Evolutionary conservation across 2,113 vertebrate genomes (phyloP).

Genomic region (Oenanthe melanoleuca): DNA sequence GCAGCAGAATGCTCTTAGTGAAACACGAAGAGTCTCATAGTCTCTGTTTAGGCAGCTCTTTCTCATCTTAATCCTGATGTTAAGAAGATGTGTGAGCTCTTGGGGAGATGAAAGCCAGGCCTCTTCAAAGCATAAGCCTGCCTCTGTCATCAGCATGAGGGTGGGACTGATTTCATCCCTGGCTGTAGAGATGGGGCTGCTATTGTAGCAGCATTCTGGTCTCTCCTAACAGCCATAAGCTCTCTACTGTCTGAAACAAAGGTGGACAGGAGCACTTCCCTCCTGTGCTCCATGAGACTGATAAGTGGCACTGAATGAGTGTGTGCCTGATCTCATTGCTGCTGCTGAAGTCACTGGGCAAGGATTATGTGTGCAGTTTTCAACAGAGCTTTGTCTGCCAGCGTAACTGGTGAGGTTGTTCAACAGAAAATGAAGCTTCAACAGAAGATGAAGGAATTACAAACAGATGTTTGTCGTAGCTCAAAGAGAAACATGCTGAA

Average conservation of each 20-base stretch:
- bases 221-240: not conserved
- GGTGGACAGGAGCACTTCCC: not conserved
- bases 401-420: not conserved
- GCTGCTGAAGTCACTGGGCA: not conserved
- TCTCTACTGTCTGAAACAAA: not conserved
- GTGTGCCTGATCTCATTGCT: not conserved
- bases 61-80: not conserved
- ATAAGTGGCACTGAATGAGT: not conserved
- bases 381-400: not conserved
- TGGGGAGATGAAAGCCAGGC: conserved; percentile 6
- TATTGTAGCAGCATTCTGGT: not conserved
- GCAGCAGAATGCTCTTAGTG: not conserved
- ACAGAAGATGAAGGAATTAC: not conserved
- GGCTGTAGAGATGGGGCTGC: not conserved
- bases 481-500: not conserved
- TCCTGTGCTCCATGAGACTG: not conserved
- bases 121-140: conserved; percentile 1
- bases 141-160: not conserved
- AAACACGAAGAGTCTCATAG: not conserved
- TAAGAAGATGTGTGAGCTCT: not conserved
- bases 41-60: not conserved
- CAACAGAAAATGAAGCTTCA: not conserved
- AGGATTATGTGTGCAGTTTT: not conserved
- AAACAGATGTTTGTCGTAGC: not conserved
- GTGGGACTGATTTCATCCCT: not conserved